Percentiles rank a stretch among this genome's conserved stretches.
phyloP scores from a whole-genome alignment of 2,113 vertebrate species.

The Donacobius atricapilla region DNA sequence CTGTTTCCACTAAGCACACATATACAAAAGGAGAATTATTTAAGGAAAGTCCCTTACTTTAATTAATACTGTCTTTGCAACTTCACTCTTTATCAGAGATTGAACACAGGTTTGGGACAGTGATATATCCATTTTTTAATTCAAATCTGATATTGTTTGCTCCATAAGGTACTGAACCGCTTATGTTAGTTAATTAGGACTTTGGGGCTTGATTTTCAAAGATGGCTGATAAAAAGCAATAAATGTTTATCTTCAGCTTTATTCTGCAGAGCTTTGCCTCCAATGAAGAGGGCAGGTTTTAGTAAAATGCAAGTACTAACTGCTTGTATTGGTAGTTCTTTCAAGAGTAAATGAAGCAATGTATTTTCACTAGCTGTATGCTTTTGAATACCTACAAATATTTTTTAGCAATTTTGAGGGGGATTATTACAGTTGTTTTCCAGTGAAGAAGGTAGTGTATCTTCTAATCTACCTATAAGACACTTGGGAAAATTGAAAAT shows the following conservation, averaged over 20 bases:
- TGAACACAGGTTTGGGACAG: constrained; percentile 29
- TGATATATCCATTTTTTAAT: constrained; percentile 42
- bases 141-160: constrained; percentile 43
- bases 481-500: neutral
- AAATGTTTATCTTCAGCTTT: constrained; percentile 42
- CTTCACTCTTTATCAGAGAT: constrained; percentile 19
- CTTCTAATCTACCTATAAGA: neutral
- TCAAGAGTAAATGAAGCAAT: neutral
- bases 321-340: neutral
- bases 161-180: neutral
- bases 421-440: neutral
- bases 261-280: neutral
- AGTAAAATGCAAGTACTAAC: neutral
- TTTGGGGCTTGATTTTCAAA: constrained; percentile 49
- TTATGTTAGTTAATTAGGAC: constrained; percentile 62
- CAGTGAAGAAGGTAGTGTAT: neutral
- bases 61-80: constrained; percentile 47
- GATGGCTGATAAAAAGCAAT: constrained; percentile 53
- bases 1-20: neutral
- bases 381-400: neutral
- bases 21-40: neutral
- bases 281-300: neutral
- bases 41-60: constrained; percentile 11
- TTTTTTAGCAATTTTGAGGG: neutral
- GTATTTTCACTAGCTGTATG: neutral